Evolutionary conservation across 1,140 invertebrate species (phyloP), one percentile per base, ranked within the genome.

Genomic region (Aphelinus certus): DNA sequence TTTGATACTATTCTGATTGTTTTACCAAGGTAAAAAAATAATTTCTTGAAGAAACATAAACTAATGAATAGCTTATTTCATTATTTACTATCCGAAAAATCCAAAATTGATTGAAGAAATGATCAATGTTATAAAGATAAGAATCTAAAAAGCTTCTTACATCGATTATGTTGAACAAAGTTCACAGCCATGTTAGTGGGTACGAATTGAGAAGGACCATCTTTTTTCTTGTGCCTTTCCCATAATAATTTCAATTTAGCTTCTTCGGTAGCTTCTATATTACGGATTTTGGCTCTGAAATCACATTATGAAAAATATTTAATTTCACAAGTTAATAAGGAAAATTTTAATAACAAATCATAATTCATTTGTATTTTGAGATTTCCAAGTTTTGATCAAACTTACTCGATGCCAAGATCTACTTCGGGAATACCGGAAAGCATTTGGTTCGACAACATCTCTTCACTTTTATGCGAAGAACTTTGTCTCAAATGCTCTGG

Each of bases 401-500:
- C 90, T 89, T 88, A 95, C 92, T 99, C 97, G 79, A 99, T 98
- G 55, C 98, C 98, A 58, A 99, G 90, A 90, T 99, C 98, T 1
- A 99, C 95, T 91, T 99, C 98, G n/a, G 98, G 98, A 78, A 99
- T 99, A 70, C 98, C 98, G 84, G 96, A 98, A 2, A 99, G 89
- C 98, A 99, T 99, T 90, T 99, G 98, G 91, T 99, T 99, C 4
- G 97, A 99, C 78, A 99, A 92, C 96, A 99, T 99, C 89, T 99
- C 98, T 88, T 99, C 98, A 26, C 95, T 97, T 81, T 91, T 84
- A 76, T 96, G 95, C 1, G 92, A 90, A 7, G 94, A 94, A 10
- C 94, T 95, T 78, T 92, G 92, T 81, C 93, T 89, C 63, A 99
- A 89, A 87, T 98, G 94, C 82, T 96, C 94, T 9, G 97, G 97